Conservation (phyloP, 2,797 vertebrate genomes). For the Cuculus canorus region DNA sequence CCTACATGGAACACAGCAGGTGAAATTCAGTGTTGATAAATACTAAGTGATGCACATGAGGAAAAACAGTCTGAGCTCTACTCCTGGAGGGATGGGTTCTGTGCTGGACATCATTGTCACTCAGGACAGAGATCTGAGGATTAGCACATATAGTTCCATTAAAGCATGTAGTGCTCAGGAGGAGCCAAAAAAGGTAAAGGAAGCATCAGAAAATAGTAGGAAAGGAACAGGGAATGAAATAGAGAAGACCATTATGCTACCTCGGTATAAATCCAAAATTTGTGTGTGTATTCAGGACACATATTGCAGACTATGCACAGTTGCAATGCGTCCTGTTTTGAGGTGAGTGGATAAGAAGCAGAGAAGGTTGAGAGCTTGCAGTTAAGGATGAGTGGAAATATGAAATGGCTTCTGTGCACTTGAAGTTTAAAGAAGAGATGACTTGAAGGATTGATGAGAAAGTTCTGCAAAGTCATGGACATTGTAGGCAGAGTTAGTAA, state of each 20-base stretch:
- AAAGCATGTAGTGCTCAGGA: neutral
- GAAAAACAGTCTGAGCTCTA: neutral
- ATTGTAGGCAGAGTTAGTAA: neutral
- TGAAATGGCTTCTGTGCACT: neutral
- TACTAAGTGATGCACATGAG: neutral
- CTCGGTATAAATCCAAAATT: neutral
- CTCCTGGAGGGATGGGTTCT: neutral
- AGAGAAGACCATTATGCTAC: neutral
- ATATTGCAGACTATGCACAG: neutral
- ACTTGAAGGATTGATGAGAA: neutral
- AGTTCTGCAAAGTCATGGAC: neutral
- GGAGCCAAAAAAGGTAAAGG: neutral
- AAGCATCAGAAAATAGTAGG: neutral
- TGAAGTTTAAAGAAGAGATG: neutral
- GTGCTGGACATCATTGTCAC: neutral
- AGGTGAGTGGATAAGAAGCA: neutral
- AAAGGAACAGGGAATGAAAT: neutral
- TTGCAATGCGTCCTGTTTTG: neutral
- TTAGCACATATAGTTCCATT: neutral
- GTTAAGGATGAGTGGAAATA: neutral
- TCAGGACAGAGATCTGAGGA: neutral
- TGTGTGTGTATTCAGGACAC: rapidly evolving
- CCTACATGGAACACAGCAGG: neutral
- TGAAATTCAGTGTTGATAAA: neutral
- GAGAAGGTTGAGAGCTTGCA: neutral